phyloP scores from a whole-genome alignment of 2,113 vertebrate genomes.

The Symphodus melops region DNA sequence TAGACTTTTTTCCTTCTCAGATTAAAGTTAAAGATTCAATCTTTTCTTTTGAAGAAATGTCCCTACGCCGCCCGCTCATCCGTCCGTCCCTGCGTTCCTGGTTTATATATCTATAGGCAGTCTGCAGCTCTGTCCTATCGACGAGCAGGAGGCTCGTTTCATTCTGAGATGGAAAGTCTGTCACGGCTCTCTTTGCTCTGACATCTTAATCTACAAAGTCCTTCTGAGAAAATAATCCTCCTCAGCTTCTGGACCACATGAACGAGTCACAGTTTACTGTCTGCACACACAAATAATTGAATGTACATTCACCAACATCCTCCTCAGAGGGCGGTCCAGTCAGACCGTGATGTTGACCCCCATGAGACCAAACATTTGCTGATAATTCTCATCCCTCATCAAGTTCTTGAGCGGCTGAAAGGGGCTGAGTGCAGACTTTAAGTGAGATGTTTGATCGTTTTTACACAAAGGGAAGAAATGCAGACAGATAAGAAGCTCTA shows the following conservation, averaged over 20 bases:
- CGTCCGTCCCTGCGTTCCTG: neutral
- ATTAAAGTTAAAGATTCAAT: too few relatives aligned
- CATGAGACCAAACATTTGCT: conserved; percentile 45
- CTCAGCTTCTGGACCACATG: conserved; percentile 36
- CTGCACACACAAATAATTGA: neutral
- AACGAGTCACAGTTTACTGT: conserved; percentile 8
- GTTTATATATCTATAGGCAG: conserved; percentile 28
- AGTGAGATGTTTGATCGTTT: conserved; percentile 11
- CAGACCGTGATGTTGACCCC: neutral
- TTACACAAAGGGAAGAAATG: neutral
- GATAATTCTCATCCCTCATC: conserved; percentile 43
- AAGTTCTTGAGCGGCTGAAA: conserved; percentile 15
- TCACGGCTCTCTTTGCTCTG: conserved; percentile 38
- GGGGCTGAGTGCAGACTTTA: conserved; percentile 11
- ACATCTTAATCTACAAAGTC: conserved; percentile 76
- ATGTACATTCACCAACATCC: neutral
- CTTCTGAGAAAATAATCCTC: conserved; percentile 44
- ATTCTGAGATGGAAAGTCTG: conserved; percentile 66
- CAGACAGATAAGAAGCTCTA: neutral
- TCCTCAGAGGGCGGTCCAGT: conserved; percentile 16
- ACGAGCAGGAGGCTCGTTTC: conserved; percentile 38
- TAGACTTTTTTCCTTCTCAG: too few relatives aligned
- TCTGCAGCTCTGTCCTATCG: conserved; percentile 39
- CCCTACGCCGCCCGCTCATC: too few relatives aligned
- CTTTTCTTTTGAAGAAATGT: too few relatives aligned